Percentiles rank a stretch among this genome's conserved stretches.
Conservation (phyloP, 2,113 vertebrate genomes). For the Paralichthys olivaceus region DNA sequence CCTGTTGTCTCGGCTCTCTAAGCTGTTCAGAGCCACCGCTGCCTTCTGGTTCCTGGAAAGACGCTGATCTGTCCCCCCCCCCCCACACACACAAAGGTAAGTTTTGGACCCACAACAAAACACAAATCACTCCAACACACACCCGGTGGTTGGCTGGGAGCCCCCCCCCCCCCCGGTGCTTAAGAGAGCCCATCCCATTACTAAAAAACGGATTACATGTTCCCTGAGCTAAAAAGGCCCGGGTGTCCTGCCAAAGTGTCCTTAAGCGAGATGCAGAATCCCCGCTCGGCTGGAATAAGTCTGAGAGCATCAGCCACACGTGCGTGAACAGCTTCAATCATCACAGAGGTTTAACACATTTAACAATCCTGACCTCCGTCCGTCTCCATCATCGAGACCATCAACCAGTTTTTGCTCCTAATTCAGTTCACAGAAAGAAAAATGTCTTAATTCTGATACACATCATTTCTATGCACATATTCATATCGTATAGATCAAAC, state of each 20-base stretch:
- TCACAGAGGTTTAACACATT: not conserved
- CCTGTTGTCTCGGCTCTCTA: constrained; percentile 38
- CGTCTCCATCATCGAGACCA: too few species aligned
- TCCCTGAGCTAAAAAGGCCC: constrained; percentile 8
- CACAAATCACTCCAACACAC: not conserved
- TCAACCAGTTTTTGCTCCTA: too few species aligned
- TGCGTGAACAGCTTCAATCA: not conserved
- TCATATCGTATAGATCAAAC: too few species aligned
- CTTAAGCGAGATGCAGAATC: constrained; percentile 16
- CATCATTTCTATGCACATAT: too few species aligned
- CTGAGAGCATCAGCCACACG: not conserved
- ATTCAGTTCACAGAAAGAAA: not conserved
- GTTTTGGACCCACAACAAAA: not conserved
- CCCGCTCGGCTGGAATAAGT: not conserved
- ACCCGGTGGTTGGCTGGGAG: not conserved
- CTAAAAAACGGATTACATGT: constrained; percentile 25
- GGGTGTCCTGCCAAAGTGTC: constrained; percentile 47
- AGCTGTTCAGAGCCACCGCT: constrained; percentile 38
- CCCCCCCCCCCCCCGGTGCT: not conserved
- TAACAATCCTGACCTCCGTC: not conserved
- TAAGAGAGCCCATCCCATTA: constrained; percentile 25
- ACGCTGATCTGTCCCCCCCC: constrained; percentile 37
- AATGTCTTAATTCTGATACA: too few species aligned
- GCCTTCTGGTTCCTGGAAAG: constrained; percentile 22
- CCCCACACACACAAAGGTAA: constrained; percentile 9